These are phyloP conservation scores for Drosophila tsacasi DNA, from an alignment of 1,140 invertebrate genomes.

Conservation along the genomic window DNA sequence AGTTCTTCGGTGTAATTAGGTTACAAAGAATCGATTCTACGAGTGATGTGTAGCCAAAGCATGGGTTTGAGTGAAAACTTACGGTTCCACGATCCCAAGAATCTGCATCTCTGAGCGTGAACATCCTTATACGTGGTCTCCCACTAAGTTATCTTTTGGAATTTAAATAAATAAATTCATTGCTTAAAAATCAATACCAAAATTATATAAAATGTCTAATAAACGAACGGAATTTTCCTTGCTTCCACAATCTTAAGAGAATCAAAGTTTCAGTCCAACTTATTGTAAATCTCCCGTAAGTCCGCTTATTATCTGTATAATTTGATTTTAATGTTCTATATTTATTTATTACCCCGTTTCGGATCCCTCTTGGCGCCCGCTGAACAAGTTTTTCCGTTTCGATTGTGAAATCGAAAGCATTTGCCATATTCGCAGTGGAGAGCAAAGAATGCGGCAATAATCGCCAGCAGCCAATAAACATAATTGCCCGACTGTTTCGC, in stretches of 20 bases:
- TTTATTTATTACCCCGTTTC: conserved; percentile 45
- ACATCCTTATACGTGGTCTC: too few species aligned
- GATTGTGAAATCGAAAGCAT: conserved; percentile 48
- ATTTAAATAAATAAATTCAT: conserved; percentile 7
- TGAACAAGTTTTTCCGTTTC: conserved; percentile 38
- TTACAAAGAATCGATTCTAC: too few species aligned
- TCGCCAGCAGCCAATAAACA: conserved; percentile 46
- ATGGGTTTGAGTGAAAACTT: too few species aligned
- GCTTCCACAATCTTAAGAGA: background rate
- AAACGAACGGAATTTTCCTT: background rate
- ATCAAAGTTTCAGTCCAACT: too few species aligned
- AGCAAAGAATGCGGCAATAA: conserved; percentile 53
- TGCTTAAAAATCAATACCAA: too few species aligned
- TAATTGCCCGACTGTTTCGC: conserved; percentile 39
- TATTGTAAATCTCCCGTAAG: background rate
- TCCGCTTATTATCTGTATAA: background rate
- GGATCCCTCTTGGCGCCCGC: background rate
- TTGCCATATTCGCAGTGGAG: background rate
- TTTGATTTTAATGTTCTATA: conserved; percentile 36
- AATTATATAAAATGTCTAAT: background rate
- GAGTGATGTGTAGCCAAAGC: too few species aligned
- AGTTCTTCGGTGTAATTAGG: background rate
- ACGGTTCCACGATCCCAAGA: too few species aligned
- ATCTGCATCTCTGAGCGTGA: too few species aligned
- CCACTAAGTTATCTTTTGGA: background rate